phyloP scores from a whole-genome alignment of 2,113 vertebrate genomes.

The Bagarius yarrelli region DNA sequence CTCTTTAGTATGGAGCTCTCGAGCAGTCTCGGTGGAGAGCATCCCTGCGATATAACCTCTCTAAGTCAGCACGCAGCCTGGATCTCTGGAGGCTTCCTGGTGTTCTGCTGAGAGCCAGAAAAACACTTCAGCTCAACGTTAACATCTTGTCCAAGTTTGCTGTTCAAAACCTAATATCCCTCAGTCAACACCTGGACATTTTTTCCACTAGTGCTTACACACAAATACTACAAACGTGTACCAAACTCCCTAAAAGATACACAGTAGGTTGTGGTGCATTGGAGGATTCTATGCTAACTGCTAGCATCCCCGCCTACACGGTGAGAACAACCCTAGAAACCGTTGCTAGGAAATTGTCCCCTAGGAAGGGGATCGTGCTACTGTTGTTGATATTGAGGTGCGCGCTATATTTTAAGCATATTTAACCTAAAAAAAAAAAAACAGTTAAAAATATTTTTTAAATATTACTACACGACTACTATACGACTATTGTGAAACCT shows the following conservation, averaged over 20 bases:
- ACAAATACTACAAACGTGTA: not conserved
- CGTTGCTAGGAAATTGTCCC: slow-evolving; percentile 12
- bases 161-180: not conserved
- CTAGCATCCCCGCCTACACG: not conserved
- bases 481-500: not conserved
- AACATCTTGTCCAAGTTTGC: not conserved
- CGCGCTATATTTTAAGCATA: not conserved
- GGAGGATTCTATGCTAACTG: not conserved
- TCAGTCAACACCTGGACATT: not conserved
- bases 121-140: not conserved
- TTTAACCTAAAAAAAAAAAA: no score
- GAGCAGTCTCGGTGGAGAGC: slow-evolving; percentile 38
- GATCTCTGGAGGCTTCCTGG: slow-evolving; percentile 11
- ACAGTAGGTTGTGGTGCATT: not conserved
- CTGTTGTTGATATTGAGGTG: not conserved
- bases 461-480: not conserved
- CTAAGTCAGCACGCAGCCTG: slow-evolving; percentile 10
- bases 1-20: slow-evolving; percentile 52
- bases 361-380: not conserved
- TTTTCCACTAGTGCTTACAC: not conserved
- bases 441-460: not conserved
- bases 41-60: slow-evolving; percentile 21
- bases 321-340: not conserved
- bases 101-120: slow-evolving; percentile 3
- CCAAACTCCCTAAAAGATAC: not conserved